Conservation (phyloP, 2,797 vertebrate genomes). For the Gallinago nigripennis region DNA sequence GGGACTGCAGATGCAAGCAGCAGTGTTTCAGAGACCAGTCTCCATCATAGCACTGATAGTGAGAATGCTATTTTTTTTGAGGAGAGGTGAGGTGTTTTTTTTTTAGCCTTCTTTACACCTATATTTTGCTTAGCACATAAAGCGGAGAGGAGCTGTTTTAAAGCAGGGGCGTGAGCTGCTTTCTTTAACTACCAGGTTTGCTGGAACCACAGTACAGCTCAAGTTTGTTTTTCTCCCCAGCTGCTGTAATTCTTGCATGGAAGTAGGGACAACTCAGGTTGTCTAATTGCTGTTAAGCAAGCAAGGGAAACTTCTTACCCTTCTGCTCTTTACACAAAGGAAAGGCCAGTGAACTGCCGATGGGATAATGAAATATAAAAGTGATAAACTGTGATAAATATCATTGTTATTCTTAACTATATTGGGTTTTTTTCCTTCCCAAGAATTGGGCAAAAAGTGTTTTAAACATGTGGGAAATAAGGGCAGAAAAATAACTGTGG, state of each 20-base stretch:
- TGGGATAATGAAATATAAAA: neutral
- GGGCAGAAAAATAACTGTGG: neutral
- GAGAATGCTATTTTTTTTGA: neutral
- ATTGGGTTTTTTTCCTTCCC: neutral
- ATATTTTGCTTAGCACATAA: neutral
- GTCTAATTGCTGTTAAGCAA: neutral
- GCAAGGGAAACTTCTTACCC: neutral
- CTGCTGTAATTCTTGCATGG: neutral
- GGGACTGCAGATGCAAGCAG: neutral
- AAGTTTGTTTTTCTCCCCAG: neutral
- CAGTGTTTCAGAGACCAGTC: neutral
- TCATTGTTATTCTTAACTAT: neutral
- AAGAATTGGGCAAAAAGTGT: neutral
- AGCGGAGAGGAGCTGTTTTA: neutral
- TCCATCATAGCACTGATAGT: neutral
- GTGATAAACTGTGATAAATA: neutral
- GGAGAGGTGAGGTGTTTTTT: neutral
- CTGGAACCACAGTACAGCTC: neutral
- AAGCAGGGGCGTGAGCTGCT: neutral
- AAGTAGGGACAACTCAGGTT: fast-evolving
- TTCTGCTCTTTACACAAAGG: neutral
- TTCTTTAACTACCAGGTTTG: neutral
- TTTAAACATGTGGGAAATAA: neutral
- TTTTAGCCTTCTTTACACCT: neutral
- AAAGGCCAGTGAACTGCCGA: neutral